Base-by-base conservation (phyloP, 2,797 vertebrate genomes). In the Labeo calbasu region DNA sequence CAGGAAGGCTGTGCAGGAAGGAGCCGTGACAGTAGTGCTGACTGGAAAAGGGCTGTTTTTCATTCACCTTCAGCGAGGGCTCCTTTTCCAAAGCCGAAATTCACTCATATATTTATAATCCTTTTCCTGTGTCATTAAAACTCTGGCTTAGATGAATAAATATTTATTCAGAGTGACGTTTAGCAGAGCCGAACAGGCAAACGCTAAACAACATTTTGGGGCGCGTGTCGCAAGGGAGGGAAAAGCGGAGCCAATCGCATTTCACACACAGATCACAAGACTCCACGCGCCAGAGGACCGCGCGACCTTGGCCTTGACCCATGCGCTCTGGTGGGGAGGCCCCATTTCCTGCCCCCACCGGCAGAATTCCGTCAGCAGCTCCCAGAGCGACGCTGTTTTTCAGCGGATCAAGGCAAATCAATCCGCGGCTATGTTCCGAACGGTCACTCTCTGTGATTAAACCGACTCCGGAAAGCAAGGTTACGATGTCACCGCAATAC, bases 301-400 rank as follows among this genome's bases (percentile, higher is more conserved):
- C 40, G 53, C 23, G 61, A 88, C 88, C 86, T 89, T 88, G 88
- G 86, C 86, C 87, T 82, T 90, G 89, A 90, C 86, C 89, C 84
- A 51, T 50, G 50, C 66, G 36, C 72, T 86, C 76, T 53, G 50
- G 79, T 51, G 32, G 82, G 63, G 70, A 73, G 84, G 71, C 84
- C 84, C 81, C 73, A 75, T 83, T 89, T 87, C 86, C 88, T 89
- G 79, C 80, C 86, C 63, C 77, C 73, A 51, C 77, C 6, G 14
- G 36, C 80, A 77, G 81, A 85, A 85, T 85, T 87, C 80, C 25
- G 36, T 70, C 86, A 79, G 69, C 65, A 68, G 28, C 77, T 85
- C 79, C 80, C 82, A 28, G 46, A 75, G 59, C 57, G 11, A 61
- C 23, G 32, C 70, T 65, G 82, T 25, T 83, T 80, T 82, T 88